Evolutionary conservation across 2,888 invertebrate species (phyloP), one percentile per base, ranked within the genome.

Genomic region (Selenia dentaria): DNA sequence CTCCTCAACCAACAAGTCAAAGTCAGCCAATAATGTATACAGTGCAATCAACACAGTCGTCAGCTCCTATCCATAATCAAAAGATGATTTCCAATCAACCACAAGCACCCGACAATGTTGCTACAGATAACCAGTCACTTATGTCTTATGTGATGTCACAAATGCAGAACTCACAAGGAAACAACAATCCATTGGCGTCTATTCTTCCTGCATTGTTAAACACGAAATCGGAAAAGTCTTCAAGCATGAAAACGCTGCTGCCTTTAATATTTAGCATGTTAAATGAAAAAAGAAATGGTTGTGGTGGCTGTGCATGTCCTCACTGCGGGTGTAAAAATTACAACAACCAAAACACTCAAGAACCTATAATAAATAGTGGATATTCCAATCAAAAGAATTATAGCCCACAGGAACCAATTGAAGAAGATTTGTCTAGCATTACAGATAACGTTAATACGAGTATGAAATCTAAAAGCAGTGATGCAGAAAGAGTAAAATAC

Each of bases 181-280:
- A 39, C 33, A 36, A 27, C 20, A 54, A 56, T 11, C 13, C 31
- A 9, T 31, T 59, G 9, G 41, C 37, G 36, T 58, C 51, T 31
- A 50, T 55, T 40, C 56, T 45, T 20, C 56, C 43, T 35, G 57
- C 55, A 43, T 35, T 42, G 11, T 59, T 44, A 44, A 63, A 39
- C 54, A 62, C 43, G 40, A 54, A 43, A 54, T 57, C 32, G 55
- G 78, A 9, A 69, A 79, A 63, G 32, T 65, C 75, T 1, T 71
- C 75, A 0, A 77, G 54, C 53, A 65, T 84, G 14, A 84, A 84
- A 59, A 43, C 73, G 11, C 53, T 89, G 13, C 62, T 88, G 1
- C 87, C 89, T 0, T 59, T 88, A n/a, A 68, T 89, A 52, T 57
- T 87, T 6, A 77, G 79, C 49, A 57, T 88, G 31, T 35, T 89